Percentiles rank a stretch among this genome's conserved stretches.
Conservation (phyloP, 2,113 vertebrate genomes). For the Potamarius usumacintae region DNA sequence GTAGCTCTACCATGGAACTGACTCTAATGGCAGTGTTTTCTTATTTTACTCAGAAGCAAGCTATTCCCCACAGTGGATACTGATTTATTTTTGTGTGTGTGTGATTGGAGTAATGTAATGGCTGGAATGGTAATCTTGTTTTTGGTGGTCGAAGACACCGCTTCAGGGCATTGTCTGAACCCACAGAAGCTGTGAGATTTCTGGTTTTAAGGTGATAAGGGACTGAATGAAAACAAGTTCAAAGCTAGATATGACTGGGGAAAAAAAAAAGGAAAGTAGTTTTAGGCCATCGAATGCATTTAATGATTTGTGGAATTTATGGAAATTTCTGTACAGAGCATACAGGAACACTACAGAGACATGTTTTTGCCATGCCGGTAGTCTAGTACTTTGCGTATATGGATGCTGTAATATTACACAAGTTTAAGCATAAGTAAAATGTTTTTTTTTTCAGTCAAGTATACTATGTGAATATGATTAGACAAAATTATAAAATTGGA, state of each 20-base stretch:
- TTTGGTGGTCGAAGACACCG: constrained; percentile 40
- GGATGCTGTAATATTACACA: neutral
- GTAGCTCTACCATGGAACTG: neutral
- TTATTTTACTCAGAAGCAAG: constrained; percentile 28
- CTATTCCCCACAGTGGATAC: constrained; percentile 47
- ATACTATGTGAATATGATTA: neutral
- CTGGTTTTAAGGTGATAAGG: constrained; percentile 56
- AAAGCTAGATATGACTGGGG: constrained; percentile 46
- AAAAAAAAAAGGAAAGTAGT: constrained; percentile 31
- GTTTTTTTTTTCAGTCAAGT: neutral
- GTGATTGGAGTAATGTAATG: constrained; percentile 45
- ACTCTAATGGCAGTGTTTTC: too few relatives aligned
- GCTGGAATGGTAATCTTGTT: constrained; percentile 57
- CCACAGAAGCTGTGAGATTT: constrained; percentile 32
- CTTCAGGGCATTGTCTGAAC: constrained; percentile 53
- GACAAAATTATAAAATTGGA: neutral
- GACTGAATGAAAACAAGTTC: constrained; percentile 49
- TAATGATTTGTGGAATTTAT: constrained; percentile 13
- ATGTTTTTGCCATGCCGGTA: neutral
- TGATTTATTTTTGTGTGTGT: constrained; percentile 48
- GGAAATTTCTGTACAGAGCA: neutral
- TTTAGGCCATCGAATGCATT: constrained; percentile 35
- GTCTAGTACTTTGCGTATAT: neutral
- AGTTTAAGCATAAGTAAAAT: neutral
- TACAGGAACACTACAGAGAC: neutral